Evolutionary conservation across 2,797 vertebrate species (phyloP).

Genomic region (Hafferia zeledoni): DNA sequence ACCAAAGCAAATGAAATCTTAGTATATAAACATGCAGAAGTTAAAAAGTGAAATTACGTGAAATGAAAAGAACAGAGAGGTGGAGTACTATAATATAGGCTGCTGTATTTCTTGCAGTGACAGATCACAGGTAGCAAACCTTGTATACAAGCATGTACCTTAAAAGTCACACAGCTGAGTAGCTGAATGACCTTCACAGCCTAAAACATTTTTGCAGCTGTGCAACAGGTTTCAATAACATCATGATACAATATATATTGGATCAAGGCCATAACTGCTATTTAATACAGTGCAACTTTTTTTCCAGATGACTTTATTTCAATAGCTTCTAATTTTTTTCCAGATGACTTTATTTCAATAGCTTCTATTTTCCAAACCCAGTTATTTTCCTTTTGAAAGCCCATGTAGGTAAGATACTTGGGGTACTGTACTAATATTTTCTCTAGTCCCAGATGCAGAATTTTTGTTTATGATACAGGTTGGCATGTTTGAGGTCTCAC

Average conservation of each 20-base stretch:
- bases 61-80: not conserved
- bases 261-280: slow-evolving; percentile 27
- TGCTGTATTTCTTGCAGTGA: not conserved
- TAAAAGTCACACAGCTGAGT: not conserved
- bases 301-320: not conserved
- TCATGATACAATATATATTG: not conserved
- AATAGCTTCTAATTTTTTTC: too few relatives aligned
- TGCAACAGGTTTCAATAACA: not conserved
- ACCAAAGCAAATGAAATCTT: not conserved
- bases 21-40: not conserved
- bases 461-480: not conserved
- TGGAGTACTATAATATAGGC: not conserved
- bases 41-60: not conserved
- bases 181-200: slow-evolving; percentile 1
- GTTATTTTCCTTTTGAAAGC: not conserved
- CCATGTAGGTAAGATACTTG: not conserved
- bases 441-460: not conserved
- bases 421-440: not conserved
- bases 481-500: not conserved
- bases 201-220: slow-evolving; percentile 31
- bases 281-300: not conserved
- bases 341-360: not conserved
- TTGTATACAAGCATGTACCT: not conserved
- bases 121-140: not conserved
- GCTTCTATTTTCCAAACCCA: not conserved